phyloP scores from a whole-genome alignment of 2,797 vertebrate species.

The Tragelaphus oryx region DNA sequence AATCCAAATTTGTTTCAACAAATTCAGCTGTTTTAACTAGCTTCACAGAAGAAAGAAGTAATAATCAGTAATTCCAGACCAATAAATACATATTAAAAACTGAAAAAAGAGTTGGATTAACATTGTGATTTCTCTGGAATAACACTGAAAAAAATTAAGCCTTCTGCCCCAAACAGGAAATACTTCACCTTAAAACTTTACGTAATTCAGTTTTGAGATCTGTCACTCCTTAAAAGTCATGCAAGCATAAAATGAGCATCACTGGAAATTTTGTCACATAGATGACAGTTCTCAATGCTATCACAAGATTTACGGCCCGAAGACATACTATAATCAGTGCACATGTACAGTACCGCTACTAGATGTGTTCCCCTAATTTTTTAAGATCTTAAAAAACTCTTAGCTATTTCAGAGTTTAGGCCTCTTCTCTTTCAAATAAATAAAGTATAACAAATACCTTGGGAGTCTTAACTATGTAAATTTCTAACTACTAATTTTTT shows the following conservation, averaged over 20 bases:
- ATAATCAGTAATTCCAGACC: slow-evolving; percentile 25
- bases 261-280: not conserved
- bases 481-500: slow-evolving; percentile 73
- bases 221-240: slow-evolving; percentile 48
- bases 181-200: slow-evolving; percentile 29
- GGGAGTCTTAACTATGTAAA: slow-evolving; percentile 50
- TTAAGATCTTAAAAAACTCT: slow-evolving; percentile 40
- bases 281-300: slow-evolving; percentile 2
- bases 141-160: slow-evolving; percentile 27
- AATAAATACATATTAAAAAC: slow-evolving; percentile 42
- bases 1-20: slow-evolving; percentile 43
- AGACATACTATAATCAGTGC: not conserved
- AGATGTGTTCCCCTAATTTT: slow-evolving; percentile 54
- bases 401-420: slow-evolving; percentile 50
- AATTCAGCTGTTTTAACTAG: slow-evolving; percentile 31
- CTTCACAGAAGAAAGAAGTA: slow-evolving; percentile 13
- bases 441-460: slow-evolving; percentile 64
- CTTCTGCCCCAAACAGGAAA: slow-evolving; percentile 37
- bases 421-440: slow-evolving; percentile 56
- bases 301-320: not conserved
- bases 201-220: slow-evolving; percentile 45
- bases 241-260: slow-evolving; percentile 29
- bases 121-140: not conserved
- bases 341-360: not conserved
- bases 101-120: slow-evolving; percentile 22